These are phyloP conservation scores for Hypotaenidia okinawae DNA, from an alignment of 2,797 vertebrate genomes.

Conservation along the genomic window DNA sequence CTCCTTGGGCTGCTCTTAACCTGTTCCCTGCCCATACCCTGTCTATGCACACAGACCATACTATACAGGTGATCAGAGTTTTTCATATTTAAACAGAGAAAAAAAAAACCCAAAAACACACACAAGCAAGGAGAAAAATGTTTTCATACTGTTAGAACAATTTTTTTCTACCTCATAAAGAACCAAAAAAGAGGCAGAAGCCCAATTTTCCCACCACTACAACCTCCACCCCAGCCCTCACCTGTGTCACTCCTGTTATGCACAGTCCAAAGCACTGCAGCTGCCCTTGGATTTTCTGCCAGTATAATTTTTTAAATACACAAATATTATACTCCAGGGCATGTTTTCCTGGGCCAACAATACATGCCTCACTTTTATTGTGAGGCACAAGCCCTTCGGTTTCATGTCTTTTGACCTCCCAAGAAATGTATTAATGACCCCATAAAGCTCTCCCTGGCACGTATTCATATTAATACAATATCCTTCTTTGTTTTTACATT, in stretches of 20 bases:
- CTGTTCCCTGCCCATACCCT: neutral
- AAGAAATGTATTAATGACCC: slow-evolving; percentile 71
- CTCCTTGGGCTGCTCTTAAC: no score
- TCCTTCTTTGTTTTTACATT: slow-evolving; percentile 68
- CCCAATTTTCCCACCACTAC: slow-evolving; percentile 52
- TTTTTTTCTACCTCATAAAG: slow-evolving; percentile 59
- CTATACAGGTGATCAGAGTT: neutral
- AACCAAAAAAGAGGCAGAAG: slow-evolving; percentile 17
- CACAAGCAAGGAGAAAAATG: neutral
- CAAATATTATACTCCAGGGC: slow-evolving; percentile 68
- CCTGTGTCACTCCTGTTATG: slow-evolving; percentile 49
- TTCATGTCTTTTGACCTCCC: slow-evolving; percentile 70
- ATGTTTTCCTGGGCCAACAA: slow-evolving; percentile 68
- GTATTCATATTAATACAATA: slow-evolving; percentile 72
- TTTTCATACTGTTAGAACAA: neutral
- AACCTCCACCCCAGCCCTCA: slow-evolving; percentile 24
- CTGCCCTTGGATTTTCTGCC: slow-evolving; percentile 61
- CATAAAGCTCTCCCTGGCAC: slow-evolving; percentile 62
- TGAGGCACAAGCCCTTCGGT: slow-evolving; percentile 67
- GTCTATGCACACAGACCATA: slow-evolving; percentile 10
- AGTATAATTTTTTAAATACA: slow-evolving; percentile 73
- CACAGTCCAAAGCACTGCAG: slow-evolving; percentile 35
- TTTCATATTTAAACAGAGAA: slow-evolving; percentile 6
- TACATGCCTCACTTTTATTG: slow-evolving; percentile 73
- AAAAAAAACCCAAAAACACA: neutral